Conservation (phyloP, 2,888 invertebrate genomes). For the Drosophila niveifrons region DNA sequence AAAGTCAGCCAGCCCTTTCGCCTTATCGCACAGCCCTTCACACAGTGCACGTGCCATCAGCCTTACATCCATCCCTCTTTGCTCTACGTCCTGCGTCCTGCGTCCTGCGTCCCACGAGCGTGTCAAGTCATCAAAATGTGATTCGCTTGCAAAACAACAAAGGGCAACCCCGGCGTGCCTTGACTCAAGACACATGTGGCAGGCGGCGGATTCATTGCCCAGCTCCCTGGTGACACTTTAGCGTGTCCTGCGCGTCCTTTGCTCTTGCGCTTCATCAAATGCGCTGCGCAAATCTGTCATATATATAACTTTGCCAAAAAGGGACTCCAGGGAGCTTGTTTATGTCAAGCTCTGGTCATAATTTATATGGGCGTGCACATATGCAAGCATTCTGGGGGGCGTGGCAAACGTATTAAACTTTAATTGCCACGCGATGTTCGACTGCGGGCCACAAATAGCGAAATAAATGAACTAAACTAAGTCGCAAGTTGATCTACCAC, state of each 20-base stretch:
- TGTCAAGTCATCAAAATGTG: constrained; percentile 84
- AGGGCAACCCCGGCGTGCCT: constrained; percentile 42
- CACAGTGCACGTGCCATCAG: constrained; percentile 62
- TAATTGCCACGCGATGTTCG: constrained; percentile 65
- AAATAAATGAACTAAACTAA: constrained; percentile 78
- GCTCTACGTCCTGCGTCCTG: not conserved
- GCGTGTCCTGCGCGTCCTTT: constrained; percentile 49
- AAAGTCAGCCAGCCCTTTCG: constrained; percentile 44
- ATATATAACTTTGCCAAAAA: constrained; percentile 82
- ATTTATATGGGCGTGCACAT: constrained; percentile 75
- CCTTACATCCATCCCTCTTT: constrained; percentile 18
- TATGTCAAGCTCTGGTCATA: constrained; percentile 84
- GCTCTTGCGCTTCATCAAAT: constrained; percentile 70
- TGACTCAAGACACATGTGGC: constrained; percentile 73
- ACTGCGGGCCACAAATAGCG: constrained; percentile 45
- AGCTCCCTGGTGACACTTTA: constrained; percentile 83
- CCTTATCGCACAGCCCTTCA: constrained; percentile 48
- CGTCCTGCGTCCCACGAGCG: constrained; percentile 42
- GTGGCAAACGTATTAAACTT: constrained; percentile 74
- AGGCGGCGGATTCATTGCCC: constrained; percentile 28
- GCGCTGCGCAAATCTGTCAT: constrained; percentile 84
- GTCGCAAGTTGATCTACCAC: constrained; percentile 73
- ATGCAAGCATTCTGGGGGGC: constrained; percentile 67
- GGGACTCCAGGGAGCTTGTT: constrained; percentile 85
- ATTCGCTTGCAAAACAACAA: constrained; percentile 76